phyloP scores from a whole-genome alignment of 2,113 vertebrate genomes.

The Bathybates hornii region DNA sequence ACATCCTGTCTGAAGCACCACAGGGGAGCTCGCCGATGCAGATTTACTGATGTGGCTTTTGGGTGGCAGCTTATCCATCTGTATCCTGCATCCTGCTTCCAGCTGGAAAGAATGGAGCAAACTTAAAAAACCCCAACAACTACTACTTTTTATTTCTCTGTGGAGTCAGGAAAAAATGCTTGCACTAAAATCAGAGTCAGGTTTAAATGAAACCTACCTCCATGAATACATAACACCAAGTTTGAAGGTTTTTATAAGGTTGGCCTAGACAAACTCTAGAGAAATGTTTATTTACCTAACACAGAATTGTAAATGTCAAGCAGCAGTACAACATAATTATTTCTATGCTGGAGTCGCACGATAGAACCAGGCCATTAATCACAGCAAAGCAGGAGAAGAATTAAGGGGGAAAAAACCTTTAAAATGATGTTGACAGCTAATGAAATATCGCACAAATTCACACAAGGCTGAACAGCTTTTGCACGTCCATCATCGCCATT shows the following conservation, averaged over 20 bases:
- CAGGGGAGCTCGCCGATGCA: not conserved
- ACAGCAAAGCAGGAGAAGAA: not conserved
- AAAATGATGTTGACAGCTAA: not conserved
- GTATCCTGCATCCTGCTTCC: conserved; percentile 36
- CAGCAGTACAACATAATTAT: not conserved
- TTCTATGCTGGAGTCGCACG: not conserved
- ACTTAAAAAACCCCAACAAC: accelerated
- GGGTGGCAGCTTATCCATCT: conserved; percentile 15
- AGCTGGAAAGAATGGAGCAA: not conserved
- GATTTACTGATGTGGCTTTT: conserved; percentile 22
- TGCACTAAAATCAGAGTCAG: not conserved
- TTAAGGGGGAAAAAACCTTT: not conserved
- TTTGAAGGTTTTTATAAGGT: not conserved
- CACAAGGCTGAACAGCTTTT: not conserved
- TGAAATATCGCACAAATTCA: not conserved
- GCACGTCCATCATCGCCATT: not conserved
- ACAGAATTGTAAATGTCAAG: conserved; percentile 1
- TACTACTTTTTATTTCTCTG: not conserved
- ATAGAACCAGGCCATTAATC: conserved; percentile 20
- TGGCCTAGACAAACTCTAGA: not conserved
- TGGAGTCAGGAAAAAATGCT: not conserved
- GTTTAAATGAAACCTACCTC: not conserved
- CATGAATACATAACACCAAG: not conserved
- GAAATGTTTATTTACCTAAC: conserved; percentile 4
- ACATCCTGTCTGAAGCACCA: conserved; percentile 19